These are phyloP conservation scores for Seira sanloemensis DNA, from an alignment of 2,888 invertebrate species.

Conservation along the genomic window DNA sequence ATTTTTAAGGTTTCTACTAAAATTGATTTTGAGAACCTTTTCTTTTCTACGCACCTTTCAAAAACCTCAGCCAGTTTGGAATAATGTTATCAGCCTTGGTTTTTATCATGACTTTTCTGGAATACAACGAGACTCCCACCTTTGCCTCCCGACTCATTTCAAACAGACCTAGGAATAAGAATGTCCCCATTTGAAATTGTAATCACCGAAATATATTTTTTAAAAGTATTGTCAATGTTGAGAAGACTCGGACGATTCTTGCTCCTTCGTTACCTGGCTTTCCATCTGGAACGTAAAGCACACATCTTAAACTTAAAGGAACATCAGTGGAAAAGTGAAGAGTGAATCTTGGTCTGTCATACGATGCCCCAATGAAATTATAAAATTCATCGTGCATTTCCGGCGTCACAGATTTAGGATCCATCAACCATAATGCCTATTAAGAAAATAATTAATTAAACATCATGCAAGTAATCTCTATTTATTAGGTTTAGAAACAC, in stretches of 20 bases:
- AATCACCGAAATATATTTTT: not conserved
- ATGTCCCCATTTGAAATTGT: not conserved
- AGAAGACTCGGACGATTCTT: not conserved
- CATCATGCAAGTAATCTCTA: not conserved
- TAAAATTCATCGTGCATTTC: conserved; percentile 95
- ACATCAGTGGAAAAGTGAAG: conserved; percentile 96
- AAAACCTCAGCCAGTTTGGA: conserved; percentile 96
- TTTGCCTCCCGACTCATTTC: conserved; percentile 91
- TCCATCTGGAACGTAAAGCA: conserved; percentile 95
- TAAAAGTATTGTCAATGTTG: not conserved
- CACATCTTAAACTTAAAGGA: conserved; percentile 91
- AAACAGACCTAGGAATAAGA: conserved; percentile 82
- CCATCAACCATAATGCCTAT: conserved; percentile 94
- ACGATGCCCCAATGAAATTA: conserved; percentile 88
- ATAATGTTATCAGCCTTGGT: conserved; percentile 92
- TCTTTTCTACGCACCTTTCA: conserved; percentile 86
- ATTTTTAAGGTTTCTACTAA: no score
- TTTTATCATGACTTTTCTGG: conserved; percentile 94
- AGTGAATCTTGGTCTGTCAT: conserved; percentile 91
- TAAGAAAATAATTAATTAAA: not conserved
- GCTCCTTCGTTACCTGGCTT: conserved; percentile 81
- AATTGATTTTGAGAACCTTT: no score
- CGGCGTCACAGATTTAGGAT: conserved; percentile 88
- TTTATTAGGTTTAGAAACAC: conserved; percentile 2
- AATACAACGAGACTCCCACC: conserved; percentile 92